Evolutionary conservation across 2,113 vertebrate genomes (phyloP).

Genomic region (Phycodurus eques): DNA sequence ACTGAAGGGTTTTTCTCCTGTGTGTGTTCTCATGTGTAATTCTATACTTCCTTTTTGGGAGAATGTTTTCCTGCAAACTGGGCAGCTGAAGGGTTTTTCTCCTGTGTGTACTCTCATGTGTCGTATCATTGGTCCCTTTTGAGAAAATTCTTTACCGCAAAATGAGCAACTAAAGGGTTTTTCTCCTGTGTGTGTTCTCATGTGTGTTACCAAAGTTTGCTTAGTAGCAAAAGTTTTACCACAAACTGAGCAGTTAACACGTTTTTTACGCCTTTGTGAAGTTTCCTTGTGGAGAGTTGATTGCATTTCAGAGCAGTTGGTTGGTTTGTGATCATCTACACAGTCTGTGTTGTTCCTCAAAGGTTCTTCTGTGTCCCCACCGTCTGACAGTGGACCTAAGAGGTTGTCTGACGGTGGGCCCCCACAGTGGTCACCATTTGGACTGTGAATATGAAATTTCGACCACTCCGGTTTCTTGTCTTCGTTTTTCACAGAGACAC

Average conservation of each 20-base stretch:
- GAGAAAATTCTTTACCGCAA: background rate
- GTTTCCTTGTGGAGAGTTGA: background rate
- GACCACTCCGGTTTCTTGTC: background rate
- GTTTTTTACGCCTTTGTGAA: background rate
- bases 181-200: conserved; percentile 1
- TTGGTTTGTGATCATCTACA: background rate
- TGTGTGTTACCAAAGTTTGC: background rate
- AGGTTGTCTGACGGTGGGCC: background rate
- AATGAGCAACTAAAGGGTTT: background rate
- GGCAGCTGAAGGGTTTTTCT: background rate
- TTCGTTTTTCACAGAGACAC: background rate
- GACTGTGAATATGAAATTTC: background rate
- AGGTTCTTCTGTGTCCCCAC: background rate
- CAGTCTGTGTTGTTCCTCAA: background rate
- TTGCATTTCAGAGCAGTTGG: background rate
- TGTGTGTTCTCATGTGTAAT: background rate
- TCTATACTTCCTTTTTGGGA: background rate
- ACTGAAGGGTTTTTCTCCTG: background rate
- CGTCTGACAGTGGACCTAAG: background rate
- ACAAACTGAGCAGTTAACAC: background rate
- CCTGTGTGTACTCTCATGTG: background rate
- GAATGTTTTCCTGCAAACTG: background rate
- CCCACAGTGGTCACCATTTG: no score
- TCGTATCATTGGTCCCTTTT: background rate
- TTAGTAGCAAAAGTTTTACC: background rate